Evolutionary conservation across 2,113 vertebrate genomes (phyloP), one percentile per base, ranked within the genome.

Genomic region (Phalacrocorax carbo): DNA sequence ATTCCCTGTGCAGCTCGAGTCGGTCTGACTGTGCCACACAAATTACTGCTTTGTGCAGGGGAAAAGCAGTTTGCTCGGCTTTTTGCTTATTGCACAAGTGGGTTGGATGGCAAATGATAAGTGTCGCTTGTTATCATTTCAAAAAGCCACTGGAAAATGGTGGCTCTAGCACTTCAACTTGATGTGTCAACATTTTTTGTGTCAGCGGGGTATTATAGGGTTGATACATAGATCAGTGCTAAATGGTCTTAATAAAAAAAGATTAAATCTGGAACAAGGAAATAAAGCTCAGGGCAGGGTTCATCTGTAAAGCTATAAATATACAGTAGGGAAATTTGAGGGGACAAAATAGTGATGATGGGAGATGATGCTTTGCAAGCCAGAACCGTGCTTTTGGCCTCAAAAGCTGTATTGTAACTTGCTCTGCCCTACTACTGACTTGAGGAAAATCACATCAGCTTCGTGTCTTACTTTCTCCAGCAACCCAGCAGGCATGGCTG

Each of bases 21-120:
- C 2, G 1, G 42, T 60, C 40, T 82, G 51, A 62, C 68, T 78
- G 42, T 90, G 82, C 69, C 62, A 81, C 62, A 97, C 61, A 94
- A 95, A 97, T 97, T 96, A 97, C 93, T 82, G 93, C 94, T 89
- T 89, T 87, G 76, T 94, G 89, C 91, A 87, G 83, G 77, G 15
- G 40, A 68, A 91, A 76, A 71, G 44, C 73, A 52, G 93, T 88
- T 96, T 76, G 16, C 77, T 94, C 0, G 72, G 65, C 80, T 95
- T 96, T 97, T 96, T 95, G 92, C 96, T 92, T 76, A 91, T 95
- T 95, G 92, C 61, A 91, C 73, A 40, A 76, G 88, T 58, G 73
- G 44, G 76, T 84, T 25, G 72, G 86, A 54, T n/a, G 81, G 86
- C 49, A 86, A 79, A 92, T 88, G 60, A 79, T 94, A 93, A 94